Evolutionary conservation across 2,888 invertebrate genomes (phyloP).

Genomic region (Archaeoteleia sp.): DNA sequence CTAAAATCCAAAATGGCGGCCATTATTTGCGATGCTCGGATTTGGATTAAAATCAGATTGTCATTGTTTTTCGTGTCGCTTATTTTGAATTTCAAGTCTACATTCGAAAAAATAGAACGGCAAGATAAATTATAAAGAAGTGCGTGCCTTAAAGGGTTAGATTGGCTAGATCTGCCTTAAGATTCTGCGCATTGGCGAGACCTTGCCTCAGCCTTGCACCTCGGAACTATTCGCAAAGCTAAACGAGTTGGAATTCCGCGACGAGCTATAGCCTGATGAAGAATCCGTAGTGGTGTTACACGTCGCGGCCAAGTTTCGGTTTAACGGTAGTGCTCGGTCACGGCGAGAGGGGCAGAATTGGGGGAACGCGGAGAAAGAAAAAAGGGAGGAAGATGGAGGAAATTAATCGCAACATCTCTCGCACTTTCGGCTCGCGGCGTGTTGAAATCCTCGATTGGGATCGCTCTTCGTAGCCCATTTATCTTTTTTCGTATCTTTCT

Average conservation of each 20-base stretch:
- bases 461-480: conserved; percentile 47
- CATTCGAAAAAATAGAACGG: too few relatives aligned
- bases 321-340: conserved; percentile 56
- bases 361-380: conserved; percentile 42
- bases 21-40: too few relatives aligned
- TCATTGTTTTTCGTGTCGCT: too few relatives aligned
- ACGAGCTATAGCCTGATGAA: conserved; percentile 21
- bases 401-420: conserved; percentile 56
- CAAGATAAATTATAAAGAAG: too few relatives aligned
- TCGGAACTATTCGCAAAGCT: conserved; percentile 25
- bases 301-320: conserved; percentile 35
- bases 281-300: conserved; percentile 37
- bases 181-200: too few relatives aligned
- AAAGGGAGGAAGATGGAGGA: conserved; percentile 49
- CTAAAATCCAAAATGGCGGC: too few relatives aligned
- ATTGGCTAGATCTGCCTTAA: not conserved
- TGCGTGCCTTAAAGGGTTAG: conserved; percentile 2
- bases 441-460: conserved; percentile 54
- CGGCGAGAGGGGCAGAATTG: conserved; percentile 46
- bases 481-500: conserved; percentile 52
- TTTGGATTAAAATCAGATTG: too few relatives aligned
- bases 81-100: too few relatives aligned
- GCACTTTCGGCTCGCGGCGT: conserved; percentile 54
- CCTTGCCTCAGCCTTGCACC: too few relatives aligned
- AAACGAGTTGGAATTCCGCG: conserved; percentile 40